Evolutionary conservation across 2,113 vertebrate genomes (phyloP).

Genomic region (Phoenicopterus ruber): DNA sequence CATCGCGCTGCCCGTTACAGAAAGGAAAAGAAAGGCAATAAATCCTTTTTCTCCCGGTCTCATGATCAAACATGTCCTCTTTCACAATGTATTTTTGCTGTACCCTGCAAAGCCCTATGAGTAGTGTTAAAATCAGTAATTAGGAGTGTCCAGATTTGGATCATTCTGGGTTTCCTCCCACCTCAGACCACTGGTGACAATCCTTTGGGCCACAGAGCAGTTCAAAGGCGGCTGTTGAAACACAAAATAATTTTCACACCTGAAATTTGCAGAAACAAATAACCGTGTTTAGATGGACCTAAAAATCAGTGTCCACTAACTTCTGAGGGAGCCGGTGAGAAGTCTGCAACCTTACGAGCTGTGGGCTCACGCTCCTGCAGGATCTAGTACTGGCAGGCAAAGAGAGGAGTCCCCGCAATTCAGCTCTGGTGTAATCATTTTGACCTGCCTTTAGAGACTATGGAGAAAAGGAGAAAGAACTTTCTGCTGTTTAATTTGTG

Average conservation of each 20-base stretch:
- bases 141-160: neutral
- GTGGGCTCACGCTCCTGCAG: neutral
- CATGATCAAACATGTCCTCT: neutral
- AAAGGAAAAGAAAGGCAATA: neutral
- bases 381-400: neutral
- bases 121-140: neutral
- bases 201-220: neutral
- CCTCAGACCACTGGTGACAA: neutral
- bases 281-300: neutral
- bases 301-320: neutral
- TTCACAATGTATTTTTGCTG: neutral
- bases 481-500: neutral
- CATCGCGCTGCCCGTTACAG: neutral
- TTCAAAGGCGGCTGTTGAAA: neutral
- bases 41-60: neutral
- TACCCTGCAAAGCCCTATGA: neutral
- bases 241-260: neutral
- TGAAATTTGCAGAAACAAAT: neutral
- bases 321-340: neutral
- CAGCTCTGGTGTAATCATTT: neutral
- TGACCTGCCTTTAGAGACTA: neutral
- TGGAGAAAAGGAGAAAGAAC: neutral
- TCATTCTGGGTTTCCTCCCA: neutral
- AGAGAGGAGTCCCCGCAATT: neutral
- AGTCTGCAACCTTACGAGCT: neutral